Evolutionary conservation across 2,113 vertebrate genomes (phyloP), one percentile per base, ranked within the genome.

Genomic region (Andinoacara biseriatus): DNA sequence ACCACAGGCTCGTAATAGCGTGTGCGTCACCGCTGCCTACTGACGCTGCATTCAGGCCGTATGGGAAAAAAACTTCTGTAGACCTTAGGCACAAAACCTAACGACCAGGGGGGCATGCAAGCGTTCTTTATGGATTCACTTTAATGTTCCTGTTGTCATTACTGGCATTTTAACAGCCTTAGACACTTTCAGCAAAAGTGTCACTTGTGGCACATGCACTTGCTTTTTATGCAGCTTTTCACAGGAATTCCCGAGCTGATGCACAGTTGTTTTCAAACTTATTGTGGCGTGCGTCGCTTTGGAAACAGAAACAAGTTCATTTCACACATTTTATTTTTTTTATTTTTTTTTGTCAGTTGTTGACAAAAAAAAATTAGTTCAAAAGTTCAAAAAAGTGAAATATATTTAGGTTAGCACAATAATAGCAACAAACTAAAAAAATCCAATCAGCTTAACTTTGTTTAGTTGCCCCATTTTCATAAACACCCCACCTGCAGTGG

Each of bases 1-100:
- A 91, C 94, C 93, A 81, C 93, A 93, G 91, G 89, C 92, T 89
- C 77, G 89, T 93, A 92, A 91, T 86, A 80, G 86, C 72, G 91
- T 85, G 90, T 89, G 90, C 82, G 87, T 93, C 93, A 93, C 90
- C 57, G 76, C 89, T 90, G 90, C 83, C 89, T 80, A 80, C 87
- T 88, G 83, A 82, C 79, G 91, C 82, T 85, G 86, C 90, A 82
- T 89, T 91, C 88, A 92, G 22, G 78, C 59, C 40, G 22, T 43
- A 87, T 86, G 85, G 88, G 78, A 81, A 75, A 78, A 72, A 62
- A 76, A 83, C 49, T 11, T 4, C 29, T 7, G n/a, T 31, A 74
- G 56, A 75, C 29, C 76, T 57, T 85, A 54, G 78, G 46, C 61
- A 24, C 63, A 46, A 85, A 54, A 7, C 7, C 18, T 63, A 43